A percentile compares a stretch with the other conserved stretches of the same genome.
Conservation (phyloP, 64 coral and sea anemone species). For the Stylophora pistillata region DNA sequence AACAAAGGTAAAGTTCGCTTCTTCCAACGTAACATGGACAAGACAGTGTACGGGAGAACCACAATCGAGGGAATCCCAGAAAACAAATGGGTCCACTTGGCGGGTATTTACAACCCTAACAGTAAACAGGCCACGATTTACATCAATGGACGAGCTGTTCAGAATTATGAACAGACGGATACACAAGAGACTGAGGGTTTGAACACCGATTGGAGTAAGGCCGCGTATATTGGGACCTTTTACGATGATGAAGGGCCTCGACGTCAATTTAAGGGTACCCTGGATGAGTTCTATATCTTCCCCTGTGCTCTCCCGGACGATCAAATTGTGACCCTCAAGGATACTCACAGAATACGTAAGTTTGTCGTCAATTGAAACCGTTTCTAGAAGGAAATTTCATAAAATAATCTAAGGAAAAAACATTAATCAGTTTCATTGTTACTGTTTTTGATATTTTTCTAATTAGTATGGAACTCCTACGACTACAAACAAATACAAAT, state of each 20-base stretch:
- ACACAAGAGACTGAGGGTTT: slow-evolving; percentile 72
- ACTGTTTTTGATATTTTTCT: no score
- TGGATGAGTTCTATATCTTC: slow-evolving; percentile 96
- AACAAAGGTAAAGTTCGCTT: slow-evolving; percentile 81
- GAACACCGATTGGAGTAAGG: slow-evolving; percentile 79
- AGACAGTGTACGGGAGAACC: slow-evolving; percentile 79
- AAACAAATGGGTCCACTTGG: slow-evolving; percentile 81
- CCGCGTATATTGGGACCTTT: slow-evolving; percentile 72
- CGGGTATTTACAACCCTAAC: slow-evolving; percentile 72
- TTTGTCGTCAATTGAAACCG: neutral
- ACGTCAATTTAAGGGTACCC: slow-evolving; percentile 72
- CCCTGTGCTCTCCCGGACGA: slow-evolving; percentile 67
- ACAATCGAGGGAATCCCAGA: slow-evolving; percentile 68
- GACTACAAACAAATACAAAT: no score
- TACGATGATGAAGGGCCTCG: slow-evolving; percentile 47
- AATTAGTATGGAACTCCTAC: no score
- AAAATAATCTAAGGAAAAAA: no score
- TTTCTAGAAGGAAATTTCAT: neutral
- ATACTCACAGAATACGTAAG: slow-evolving; percentile 85
- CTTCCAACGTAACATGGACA: slow-evolving; percentile 87
- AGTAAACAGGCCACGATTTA: slow-evolving; percentile 70
- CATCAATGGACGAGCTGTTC: slow-evolving; percentile 72
- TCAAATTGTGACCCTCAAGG: slow-evolving; percentile 63
- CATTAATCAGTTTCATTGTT: no score
- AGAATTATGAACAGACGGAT: slow-evolving; percentile 75